Base-by-base conservation (phyloP, 2,888 invertebrate genomes). In the Peribatodes rhomboidaria region DNA sequence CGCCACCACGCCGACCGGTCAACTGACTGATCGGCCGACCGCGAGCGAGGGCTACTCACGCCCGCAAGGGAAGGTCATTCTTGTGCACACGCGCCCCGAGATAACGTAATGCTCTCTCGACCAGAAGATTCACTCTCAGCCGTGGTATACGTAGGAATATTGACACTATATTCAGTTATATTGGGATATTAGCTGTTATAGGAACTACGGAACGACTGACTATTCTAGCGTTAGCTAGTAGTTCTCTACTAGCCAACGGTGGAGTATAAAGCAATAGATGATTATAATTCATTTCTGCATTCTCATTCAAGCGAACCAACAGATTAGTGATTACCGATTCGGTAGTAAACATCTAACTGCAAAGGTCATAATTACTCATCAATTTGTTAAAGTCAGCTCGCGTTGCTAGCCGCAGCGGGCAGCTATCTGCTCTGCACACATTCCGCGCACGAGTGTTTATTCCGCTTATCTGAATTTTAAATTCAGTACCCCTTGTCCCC, bases 381-480 rank as follows among this genome's bases (percentile, higher is more conserved):
- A 33, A 13, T n/a, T 14, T 20, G 54, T 18, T 39, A 22, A 7
- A 22, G 22, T 11, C 47, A 52, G 41, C 31, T 18, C 37, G 22
- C 11, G 53, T 46, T 18, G 41, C 50, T 37, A 35, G 22, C 47
- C 53, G 16, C 50, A 50, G 35, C 50, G 50, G 13, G 11, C 47
- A 33, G 14, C 33, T 16, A 11, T 11, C 35, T 18, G 13, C 35
- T 50, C 60, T 14, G 64, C 74, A 67, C 74, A 69, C 77, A 81
- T 83, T 84, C 84, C 83, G 68, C 75, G 74, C 69, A 58, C 76
- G 76, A 80, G 78, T 84, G 84, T 85, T 90, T 85, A 88, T 90
- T 90, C 89, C 89, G 89, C 89, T 90, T 88, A 90, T 90, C 89
- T 89, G 84, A 90, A 90, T 90, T 91, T 90, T 86, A 90, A 90